Evolutionary conservation across 1,140 invertebrate species (phyloP).

Genomic region (Bilobella aurantiaca): DNA sequence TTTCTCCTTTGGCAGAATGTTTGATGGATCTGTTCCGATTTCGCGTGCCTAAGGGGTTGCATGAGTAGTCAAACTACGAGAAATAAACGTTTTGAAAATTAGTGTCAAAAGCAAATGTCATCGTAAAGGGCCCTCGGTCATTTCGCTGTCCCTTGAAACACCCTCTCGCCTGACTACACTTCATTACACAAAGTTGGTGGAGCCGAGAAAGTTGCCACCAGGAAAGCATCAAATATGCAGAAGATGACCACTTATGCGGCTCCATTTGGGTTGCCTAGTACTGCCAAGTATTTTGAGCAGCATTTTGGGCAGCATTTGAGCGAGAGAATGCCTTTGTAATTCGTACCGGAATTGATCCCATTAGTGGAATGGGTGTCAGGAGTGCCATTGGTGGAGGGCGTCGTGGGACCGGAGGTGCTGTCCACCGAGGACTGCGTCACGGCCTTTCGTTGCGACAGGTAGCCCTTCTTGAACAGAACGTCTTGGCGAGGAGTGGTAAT

Average conservation of each 20-base stretch:
- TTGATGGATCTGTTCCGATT: not conserved
- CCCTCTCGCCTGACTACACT: not conserved
- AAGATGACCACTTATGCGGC: not conserved
- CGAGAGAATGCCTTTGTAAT: not conserved
- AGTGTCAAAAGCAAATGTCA: slow-evolving; percentile 4
- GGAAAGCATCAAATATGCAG: not conserved
- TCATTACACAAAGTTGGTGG: not conserved
- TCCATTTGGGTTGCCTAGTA: not conserved
- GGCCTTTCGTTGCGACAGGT: slow-evolving; percentile 51
- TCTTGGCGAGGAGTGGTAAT: slow-evolving; percentile 60
- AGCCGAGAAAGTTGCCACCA: not conserved
- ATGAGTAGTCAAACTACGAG: not conserved
- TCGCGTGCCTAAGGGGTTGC: not conserved
- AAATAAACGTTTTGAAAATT: not conserved
- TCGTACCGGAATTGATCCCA: slow-evolving; percentile 35
- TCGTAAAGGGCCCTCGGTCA: not conserved
- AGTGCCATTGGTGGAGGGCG: slow-evolving; percentile 34
- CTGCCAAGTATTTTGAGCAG: not conserved
- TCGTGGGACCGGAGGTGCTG: slow-evolving; percentile 36
- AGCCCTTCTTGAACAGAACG: slow-evolving; percentile 61
- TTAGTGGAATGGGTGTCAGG: slow-evolving; percentile 36
- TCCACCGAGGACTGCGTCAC: slow-evolving; percentile 32
- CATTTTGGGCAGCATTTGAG: not conserved
- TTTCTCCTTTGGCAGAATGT: not conserved
- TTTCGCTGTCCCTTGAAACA: not conserved